These are phyloP conservation scores for Lepidotrigona ventralis DNA, from an alignment of 1,140 invertebrate species.

Conservation along the genomic window DNA sequence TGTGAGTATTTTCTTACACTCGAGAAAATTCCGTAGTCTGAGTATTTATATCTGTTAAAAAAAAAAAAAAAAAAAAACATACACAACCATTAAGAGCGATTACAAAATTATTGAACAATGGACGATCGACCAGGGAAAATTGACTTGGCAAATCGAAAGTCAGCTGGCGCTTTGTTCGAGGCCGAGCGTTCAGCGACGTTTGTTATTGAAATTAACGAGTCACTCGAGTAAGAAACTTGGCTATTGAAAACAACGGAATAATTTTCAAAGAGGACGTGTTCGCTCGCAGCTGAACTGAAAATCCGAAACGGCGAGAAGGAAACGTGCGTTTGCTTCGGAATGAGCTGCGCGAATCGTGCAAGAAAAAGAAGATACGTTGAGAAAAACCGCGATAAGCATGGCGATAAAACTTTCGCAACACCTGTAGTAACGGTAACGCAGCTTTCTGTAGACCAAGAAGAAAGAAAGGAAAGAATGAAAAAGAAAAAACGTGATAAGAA, in stretches of 20 bases:
- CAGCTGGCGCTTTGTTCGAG: neutral
- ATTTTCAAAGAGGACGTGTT: neutral
- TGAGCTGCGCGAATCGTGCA: neutral
- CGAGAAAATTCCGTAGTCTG: neutral
- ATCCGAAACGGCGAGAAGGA: neutral
- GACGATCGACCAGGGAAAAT: neutral
- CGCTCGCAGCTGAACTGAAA: neutral
- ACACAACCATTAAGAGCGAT: neutral
- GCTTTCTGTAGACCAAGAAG: neutral
- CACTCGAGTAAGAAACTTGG: neutral
- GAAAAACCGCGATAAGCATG: neutral
- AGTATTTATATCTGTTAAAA: neutral
- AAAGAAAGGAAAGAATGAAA: too few relatives aligned
- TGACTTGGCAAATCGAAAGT: neutral
- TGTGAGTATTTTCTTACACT: neutral
- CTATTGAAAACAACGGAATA: neutral
- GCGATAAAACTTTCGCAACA: conserved; percentile 3
- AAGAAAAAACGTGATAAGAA: neutral
- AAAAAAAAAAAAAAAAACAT: neutral
- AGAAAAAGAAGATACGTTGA: neutral
- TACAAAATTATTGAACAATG: neutral
- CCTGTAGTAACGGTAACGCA: conserved; percentile 6
- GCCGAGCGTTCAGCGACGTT: neutral
- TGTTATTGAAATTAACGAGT: neutral
- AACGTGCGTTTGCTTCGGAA: neutral